phyloP scores from a whole-genome alignment of 1,140 invertebrate genomes.

The Hyposmocoma kahamanoa region DNA sequence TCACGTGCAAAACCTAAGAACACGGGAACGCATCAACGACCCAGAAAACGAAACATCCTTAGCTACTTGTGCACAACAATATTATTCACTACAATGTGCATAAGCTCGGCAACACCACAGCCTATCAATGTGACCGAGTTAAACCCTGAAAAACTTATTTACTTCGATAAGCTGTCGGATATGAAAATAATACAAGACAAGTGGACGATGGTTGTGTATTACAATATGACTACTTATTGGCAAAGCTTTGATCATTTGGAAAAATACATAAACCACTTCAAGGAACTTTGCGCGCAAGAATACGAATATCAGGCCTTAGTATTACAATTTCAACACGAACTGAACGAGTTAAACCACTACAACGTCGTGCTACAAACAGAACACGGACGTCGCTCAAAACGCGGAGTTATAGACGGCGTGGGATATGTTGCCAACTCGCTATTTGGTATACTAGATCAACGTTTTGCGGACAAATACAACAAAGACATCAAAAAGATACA shows the following conservation, averaged over 20 bases:
- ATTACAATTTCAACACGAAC: constrained; percentile 3
- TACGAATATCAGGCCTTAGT: background rate
- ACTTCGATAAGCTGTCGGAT: constrained; percentile 5
- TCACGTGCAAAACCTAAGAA: background rate
- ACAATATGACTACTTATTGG: constrained; percentile 2
- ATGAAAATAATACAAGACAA: background rate
- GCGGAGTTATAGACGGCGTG: constrained; percentile 19
- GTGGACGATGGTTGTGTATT: constrained; percentile 7
- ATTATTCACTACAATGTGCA: background rate
- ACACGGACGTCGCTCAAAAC: constrained; percentile 5
- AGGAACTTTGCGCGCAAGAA: background rate
- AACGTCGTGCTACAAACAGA: background rate
- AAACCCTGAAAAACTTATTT: background rate
- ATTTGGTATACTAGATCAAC: background rate
- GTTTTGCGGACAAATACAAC: background rate
- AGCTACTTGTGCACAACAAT: background rate
- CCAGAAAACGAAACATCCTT: background rate
- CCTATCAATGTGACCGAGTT: background rate
- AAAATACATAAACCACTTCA: background rate
- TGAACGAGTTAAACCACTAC: constrained; percentile 5
- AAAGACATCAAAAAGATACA: background rate
- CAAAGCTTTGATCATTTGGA: background rate
- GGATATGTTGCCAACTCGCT: constrained; percentile 4
- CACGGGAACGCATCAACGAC: background rate
- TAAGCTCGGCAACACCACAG: background rate